Evolutionary conservation across 1,140 invertebrate genomes (phyloP).

Genomic region (Aphidius ervi): DNA sequence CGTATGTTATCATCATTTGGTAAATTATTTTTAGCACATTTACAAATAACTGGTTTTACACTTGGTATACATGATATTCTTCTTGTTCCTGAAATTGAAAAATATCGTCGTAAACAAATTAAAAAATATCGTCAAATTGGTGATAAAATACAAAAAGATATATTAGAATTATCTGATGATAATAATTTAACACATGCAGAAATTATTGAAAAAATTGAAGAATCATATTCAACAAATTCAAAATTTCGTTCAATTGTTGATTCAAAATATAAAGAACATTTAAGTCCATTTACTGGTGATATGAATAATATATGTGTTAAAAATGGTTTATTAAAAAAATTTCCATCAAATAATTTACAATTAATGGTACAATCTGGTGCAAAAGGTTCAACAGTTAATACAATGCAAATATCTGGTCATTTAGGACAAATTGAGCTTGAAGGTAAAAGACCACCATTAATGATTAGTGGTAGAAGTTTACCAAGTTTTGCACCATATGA

Average conservation of each 20-base stretch:
- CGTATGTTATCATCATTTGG: constrained; percentile 84
- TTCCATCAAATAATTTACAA: constrained; percentile 94
- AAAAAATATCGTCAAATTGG: constrained; percentile 59
- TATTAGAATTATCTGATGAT: constrained; percentile 65
- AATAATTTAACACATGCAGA: constrained; percentile 40
- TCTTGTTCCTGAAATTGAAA: constrained; percentile 68
- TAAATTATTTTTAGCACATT: constrained; percentile 84
- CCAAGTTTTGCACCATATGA: constrained; percentile 93
- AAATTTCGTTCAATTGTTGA: constrained; percentile 79
- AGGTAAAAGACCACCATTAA: constrained; percentile 91
- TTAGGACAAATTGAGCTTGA: constrained; percentile 98
- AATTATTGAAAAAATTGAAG: constrained; percentile 64
- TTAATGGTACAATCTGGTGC: constrained; percentile 98
- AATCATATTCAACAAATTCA: constrained; percentile 68
- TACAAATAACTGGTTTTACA: constrained; percentile 90
- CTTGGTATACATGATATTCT: constrained; percentile 94
- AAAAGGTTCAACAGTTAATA: constrained; percentile 94
- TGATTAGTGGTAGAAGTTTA: constrained; percentile 87
- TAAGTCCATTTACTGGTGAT: constrained; percentile 83
- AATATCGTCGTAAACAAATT: constrained; percentile 69
- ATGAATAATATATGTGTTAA: constrained; percentile 85
- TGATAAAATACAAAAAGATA: constrained; percentile 63
- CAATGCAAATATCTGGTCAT: constrained; percentile 95
- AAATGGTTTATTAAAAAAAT: constrained; percentile 75
- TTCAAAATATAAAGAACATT: constrained; percentile 75